Evolutionary conservation across 2,113 vertebrate species (phyloP), one percentile per base, ranked within the genome.

Genomic region (Spea bombifrons): DNA sequence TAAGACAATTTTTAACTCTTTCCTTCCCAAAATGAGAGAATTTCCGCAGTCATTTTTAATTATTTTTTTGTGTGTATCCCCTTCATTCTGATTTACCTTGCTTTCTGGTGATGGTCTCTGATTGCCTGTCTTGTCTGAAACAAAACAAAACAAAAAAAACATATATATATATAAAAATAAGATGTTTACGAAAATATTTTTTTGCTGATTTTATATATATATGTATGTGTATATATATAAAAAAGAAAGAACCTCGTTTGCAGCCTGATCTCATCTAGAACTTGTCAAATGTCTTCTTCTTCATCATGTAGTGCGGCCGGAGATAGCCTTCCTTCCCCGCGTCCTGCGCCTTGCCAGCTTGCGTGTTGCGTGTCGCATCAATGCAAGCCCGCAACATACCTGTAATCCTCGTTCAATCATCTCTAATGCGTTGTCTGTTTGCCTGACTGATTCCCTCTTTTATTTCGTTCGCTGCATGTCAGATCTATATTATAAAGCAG

Each of bases 71-170:
- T 73, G 82, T 82, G 80, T 45, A 43, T 83, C n/a, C 9, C n/a
- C 85, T 77, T 86, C 89, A 86, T 82, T 84, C 71, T 82, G 90
- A 91, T 86, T 89, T 88, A 88, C 89, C 87, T 88, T 91, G 90
- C 92, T 96, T 92, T 94, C 94, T 97, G 94, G 96, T 96, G 95
- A 96, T 94, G 94, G 95, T 93, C 94, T 93, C 95, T 97, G 96
- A 96, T 97, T 98, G 96, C 96, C 95, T 98, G 95, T 97, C 94
- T 98, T 98, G 96, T 98, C 96, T 94, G 90, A 94, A 91, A 91
- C 92, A 48, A 65, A 52, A 93, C 91, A 52, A 6, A 8, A 1
- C 1, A 53, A 53, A 53, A 53, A 53, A 53, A 53, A 53, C 1
- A 53, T 53, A 53, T 53, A 7, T 53, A 8, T 53, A 59, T 5